Evolutionary conservation across 2,113 vertebrate species (phyloP).

Genomic region (Corvus cornix): DNA sequence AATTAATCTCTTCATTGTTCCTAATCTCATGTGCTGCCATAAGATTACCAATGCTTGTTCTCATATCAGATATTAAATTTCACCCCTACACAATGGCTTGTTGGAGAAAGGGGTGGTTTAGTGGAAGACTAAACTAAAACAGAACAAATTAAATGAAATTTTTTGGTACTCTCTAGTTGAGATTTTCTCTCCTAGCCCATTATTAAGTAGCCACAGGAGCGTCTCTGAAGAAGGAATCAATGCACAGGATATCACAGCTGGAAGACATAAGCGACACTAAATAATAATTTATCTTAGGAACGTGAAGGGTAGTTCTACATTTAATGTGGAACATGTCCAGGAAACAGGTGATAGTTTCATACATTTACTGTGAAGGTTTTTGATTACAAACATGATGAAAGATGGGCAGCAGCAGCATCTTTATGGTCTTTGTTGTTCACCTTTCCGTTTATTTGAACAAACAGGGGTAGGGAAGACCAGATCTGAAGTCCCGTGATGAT

Average conservation of each 20-base stretch:
- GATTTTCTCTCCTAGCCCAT: neutral
- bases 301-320: neutral
- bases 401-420: neutral
- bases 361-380: neutral
- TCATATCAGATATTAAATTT: constrained; percentile 82
- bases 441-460: neutral
- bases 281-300: neutral
- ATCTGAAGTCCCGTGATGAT: neutral
- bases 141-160: neutral
- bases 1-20: constrained; percentile 85
- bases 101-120: neutral
- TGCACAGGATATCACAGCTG: neutral
- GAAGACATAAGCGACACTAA: neutral
- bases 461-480: neutral
- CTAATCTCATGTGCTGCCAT: constrained; percentile 81
- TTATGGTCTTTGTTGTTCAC: neutral
- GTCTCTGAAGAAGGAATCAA: neutral
- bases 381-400: neutral
- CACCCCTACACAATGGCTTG: neutral
- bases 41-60: constrained; percentile 82
- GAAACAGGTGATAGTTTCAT: neutral
- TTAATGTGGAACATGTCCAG: neutral
- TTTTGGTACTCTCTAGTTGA: neutral
- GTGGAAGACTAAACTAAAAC: neutral
- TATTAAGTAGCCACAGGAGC: neutral